Evolutionary conservation across 2,888 invertebrate genomes (phyloP), one percentile per base, ranked within the genome.

Genomic region (Orchesella flavescens): DNA sequence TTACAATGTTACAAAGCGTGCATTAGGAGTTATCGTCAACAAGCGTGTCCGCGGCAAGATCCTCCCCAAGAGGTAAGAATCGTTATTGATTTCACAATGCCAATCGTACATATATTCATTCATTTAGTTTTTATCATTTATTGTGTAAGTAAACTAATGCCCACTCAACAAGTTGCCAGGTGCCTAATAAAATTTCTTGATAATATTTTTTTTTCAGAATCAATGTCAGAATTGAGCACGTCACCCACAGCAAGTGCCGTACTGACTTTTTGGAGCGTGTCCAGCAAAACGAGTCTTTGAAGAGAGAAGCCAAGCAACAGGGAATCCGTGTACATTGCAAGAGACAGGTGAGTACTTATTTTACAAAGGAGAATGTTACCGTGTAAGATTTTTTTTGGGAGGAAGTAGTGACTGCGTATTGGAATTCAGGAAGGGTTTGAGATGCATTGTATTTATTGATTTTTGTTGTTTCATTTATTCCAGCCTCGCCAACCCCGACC

Each of bases 21-120:
- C 99, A 88, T 93, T 99, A 75, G 99, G 99, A 88, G 97, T 99
- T 12, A 97, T 99, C 89, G 99, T 99, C 24, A 99, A 99, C 93
- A 99, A 99, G 92, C 93, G 98, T 88, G 97, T 99, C 57, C 94
- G 97, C 87, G 98, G 94, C 89, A 95, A 95, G 89, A 96, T 99
- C 90, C 94, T 99, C 90, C 95, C 98, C 88, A 99, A 96, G 90
- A 94, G 96, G 90, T 89, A 87, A 34, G 34, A 57, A 63, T 59
- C 19, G 43, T 24, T 57, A 2, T 12, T 12, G 10, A 10, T 43
- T 12, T 17, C n/a, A 63, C 7, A 7, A 34, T 34, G 7, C 34
- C 34, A 2, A 34, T 34, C 3, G 2, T 34, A 34, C 7, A 2
- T 34, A 34, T 7, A 7, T 34, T 34, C 34, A 15, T 24, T 10